Evolutionary conservation across 1,140 invertebrate species (phyloP), one percentile per base, ranked within the genome.

Genomic region (Agraylea sexmaculata): DNA sequence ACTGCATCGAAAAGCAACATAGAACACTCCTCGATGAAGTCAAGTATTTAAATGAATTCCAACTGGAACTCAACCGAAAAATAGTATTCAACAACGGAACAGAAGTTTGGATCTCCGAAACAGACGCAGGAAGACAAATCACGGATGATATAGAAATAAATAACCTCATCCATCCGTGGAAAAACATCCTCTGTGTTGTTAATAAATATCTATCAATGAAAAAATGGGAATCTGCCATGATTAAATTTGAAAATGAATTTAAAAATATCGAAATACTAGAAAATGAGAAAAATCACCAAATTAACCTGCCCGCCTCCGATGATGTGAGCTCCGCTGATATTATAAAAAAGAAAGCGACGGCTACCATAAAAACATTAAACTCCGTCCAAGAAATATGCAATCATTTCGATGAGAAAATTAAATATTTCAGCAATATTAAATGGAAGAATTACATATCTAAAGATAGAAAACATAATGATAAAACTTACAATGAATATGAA

Each of bases 71-170:
- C 27, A 33, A 42, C 15, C 18, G 40, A 18, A 42, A 28, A 20
- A 42, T 42, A 10, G 40, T 42, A 3, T n/a, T 42, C 4, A 27
- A 42, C 4, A 42, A 36, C 17, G 40, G 40, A 18, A 34, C 35
- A 29, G 23, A 36, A 19, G 2, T 42, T n/a, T 35, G 31, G 32
- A 42, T 42, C 15, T 17, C 27, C 16, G 40, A 42, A 10, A 36
- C 22, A 2, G 15, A 36, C 13, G 5, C 16, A 15, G 21, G 17
- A 13, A 13, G 20, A 16, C 10, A 18, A 12, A 11, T 12, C 16
- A 18, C 11, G 12, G 40, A 42, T 11, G 33, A 34, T 20, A n/a
- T n/a, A n/a, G n/a, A n/a, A n/a, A n/a, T n/a, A n/a, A n/a, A n/a
- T n/a, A n/a, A n/a, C n/a, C n/a, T n/a, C n/a, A n/a, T n/a, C n/a